A percentile compares a stretch with the other conserved stretches of the same genome.
These are phyloP conservation scores for Eidolon helvum DNA, from an alignment of 2,113 vertebrate genomes.

Conservation along the genomic window DNA sequence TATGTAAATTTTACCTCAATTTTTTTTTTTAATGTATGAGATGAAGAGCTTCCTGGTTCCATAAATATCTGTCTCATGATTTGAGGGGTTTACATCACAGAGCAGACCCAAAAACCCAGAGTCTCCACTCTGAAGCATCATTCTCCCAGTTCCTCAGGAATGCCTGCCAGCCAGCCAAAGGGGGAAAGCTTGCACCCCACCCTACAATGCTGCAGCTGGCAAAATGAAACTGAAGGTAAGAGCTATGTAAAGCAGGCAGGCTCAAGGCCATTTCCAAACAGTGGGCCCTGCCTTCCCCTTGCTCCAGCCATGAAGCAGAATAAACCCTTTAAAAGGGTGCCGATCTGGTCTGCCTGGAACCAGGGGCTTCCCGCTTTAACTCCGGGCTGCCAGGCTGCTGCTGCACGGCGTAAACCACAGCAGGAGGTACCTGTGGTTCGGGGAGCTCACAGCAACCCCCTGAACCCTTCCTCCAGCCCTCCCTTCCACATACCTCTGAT, in stretches of 20 bases:
- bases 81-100: background rate
- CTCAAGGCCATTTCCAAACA: background rate
- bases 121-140: background rate
- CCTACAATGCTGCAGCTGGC: background rate
- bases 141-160: background rate
- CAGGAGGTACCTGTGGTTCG: background rate
- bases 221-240: background rate
- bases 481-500: background rate
- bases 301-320: background rate
- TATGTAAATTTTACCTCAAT: background rate
- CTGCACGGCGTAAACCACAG: background rate
- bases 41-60: background rate
- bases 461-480: background rate
- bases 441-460: rapidly evolving
- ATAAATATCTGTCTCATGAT: too few species aligned
- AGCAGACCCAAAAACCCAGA: background rate
- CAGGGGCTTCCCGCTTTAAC: background rate
- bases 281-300: background rate
- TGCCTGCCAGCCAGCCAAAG: background rate
- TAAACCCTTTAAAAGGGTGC: background rate
- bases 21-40: background rate
- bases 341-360: rapidly evolving
- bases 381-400: background rate
- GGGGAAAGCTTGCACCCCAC: background rate
- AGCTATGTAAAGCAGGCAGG: background rate